Evolutionary conservation across 2,797 vertebrate species (phyloP).

Genomic region (Hippoglossus hippoglossus): DNA sequence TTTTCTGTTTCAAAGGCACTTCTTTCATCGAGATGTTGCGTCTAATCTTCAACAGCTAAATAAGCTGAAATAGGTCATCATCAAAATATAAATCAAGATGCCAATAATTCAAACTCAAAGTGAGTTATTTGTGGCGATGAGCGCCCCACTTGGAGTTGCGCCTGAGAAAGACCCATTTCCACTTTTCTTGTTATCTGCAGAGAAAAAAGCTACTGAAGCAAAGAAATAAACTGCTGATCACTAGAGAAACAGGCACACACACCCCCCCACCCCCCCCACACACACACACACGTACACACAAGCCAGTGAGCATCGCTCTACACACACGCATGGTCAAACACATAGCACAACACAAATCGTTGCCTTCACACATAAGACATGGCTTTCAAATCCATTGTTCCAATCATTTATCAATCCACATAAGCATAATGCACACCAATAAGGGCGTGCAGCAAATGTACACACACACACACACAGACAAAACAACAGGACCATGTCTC

Average conservation of each 20-base stretch:
- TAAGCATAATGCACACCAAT: conserved; percentile 5
- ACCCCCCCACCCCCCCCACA: conserved; percentile 3
- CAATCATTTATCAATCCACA: conserved; percentile 38
- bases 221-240: conserved; percentile 68
- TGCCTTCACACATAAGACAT: conserved; percentile 48
- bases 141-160: conserved; percentile 10
- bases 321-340: conserved; percentile 42
- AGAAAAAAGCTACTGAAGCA: conserved; percentile 57
- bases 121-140: conserved; percentile 60
- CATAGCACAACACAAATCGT: conserved; percentile 42
- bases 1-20: conserved; percentile 1
- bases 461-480: background rate
- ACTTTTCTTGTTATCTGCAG: conserved; percentile 60
- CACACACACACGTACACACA: conserved; percentile 1
- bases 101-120: conserved; percentile 26
- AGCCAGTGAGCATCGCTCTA: conserved; percentile 2
- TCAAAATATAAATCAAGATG: conserved; percentile 25
- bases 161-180: conserved; percentile 47
- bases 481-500: conserved; percentile 21
- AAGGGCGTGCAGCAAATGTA: background rate
- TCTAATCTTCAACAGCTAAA: conserved; percentile 29
- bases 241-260: conserved; percentile 18
- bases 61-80: conserved; percentile 45
- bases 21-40: conserved; percentile 9
- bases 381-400: conserved; percentile 33